Conservation (phyloP, 2,888 invertebrate genomes). For the Lasius fuliginosus region DNA sequence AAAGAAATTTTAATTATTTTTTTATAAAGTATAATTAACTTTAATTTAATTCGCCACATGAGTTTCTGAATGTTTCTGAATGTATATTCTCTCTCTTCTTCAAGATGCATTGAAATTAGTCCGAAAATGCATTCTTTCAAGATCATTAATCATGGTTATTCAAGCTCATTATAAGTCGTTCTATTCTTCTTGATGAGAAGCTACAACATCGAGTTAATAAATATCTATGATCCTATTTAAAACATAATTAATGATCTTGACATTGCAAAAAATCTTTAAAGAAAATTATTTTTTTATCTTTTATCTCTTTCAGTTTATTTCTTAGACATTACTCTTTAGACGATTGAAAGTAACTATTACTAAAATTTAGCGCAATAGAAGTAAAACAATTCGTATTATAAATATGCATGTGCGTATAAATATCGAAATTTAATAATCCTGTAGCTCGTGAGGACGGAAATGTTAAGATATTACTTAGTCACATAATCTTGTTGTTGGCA, state of each 20-base stretch:
- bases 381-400: not conserved
- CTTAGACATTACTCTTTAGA: not conserved
- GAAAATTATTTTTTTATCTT: conserved; percentile 43
- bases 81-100: not conserved
- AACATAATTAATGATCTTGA: conserved; percentile 52
- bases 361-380: conserved; percentile 12
- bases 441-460: not conserved
- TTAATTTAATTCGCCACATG: not conserved
- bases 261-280: conserved; percentile 1
- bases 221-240: conserved; percentile 56
- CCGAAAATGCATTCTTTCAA: conserved; percentile 35
- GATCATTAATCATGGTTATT: conserved; percentile 47
- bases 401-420: not conserved
- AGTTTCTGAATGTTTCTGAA: not conserved
- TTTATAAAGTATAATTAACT: not conserved
- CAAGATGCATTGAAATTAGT: conserved; percentile 25
- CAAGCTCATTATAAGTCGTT: conserved; percentile 39
- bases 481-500: not conserved
- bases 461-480: not conserved
- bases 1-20: not conserved
- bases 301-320: conserved; percentile 25
- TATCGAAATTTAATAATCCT: not conserved
- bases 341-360: not conserved
- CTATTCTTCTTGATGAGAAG: conserved; percentile 52
- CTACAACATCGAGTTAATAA: conserved; percentile 53